These are phyloP conservation scores for Idaea dimidiata DNA, from an alignment of 2,888 invertebrate genomes.

Conservation along the genomic window DNA sequence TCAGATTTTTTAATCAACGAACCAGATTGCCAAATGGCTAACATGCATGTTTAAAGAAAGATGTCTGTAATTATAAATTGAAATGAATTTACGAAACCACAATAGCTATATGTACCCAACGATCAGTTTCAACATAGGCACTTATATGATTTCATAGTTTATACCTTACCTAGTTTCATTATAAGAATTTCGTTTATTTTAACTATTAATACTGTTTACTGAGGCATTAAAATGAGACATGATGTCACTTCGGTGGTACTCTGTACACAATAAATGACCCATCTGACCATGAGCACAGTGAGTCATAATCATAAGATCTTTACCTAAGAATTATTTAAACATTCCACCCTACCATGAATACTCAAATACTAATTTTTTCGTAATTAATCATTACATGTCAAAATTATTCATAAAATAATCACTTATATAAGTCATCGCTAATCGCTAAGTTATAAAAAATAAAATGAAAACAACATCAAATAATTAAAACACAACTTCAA, in stretches of 20 bases:
- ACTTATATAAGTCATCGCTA: too few species aligned
- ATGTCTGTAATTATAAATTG: not conserved
- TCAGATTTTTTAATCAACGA: not conserved
- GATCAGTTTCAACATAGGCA: not conserved
- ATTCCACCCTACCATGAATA: too few species aligned
- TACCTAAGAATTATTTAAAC: slow-evolving; percentile 15
- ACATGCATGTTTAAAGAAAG: not conserved
- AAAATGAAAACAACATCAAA: too few species aligned
- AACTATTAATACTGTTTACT: slow-evolving; percentile 10
- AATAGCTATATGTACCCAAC: not conserved
- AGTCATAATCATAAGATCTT: slow-evolving; percentile 21
- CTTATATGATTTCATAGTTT: not conserved
- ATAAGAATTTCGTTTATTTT: slow-evolving; percentile 1
- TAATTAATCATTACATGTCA: too few species aligned
- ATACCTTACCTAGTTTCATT: not conserved
- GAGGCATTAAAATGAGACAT: slow-evolving; percentile 22
- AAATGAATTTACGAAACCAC: not conserved
- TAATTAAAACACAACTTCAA: too few species aligned
- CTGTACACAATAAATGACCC: slow-evolving; percentile 22
- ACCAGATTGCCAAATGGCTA: not conserved
- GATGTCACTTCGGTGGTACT: slow-evolving; percentile 27
- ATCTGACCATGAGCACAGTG: slow-evolving; percentile 18
- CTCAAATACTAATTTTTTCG: too few species aligned
- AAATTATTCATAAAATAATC: too few species aligned
- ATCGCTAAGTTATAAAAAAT: too few species aligned